These are phyloP conservation scores for Xiphorhynchus erythropygius DNA, from an alignment of 2,797 vertebrate genomes.

Conservation along the genomic window DNA sequence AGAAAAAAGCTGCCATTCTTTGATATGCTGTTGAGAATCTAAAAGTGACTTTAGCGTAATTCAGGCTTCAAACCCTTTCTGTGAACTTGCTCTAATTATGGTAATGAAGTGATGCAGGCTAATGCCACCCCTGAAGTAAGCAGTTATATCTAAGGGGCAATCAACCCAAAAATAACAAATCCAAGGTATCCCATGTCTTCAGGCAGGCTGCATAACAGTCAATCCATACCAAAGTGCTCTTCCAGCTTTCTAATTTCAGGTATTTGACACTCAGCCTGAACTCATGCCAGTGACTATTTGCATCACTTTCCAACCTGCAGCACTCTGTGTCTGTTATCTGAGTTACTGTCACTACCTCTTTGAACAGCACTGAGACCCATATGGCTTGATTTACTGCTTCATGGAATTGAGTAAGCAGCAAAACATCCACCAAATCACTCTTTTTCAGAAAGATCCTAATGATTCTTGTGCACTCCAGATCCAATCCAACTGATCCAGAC, in stretches of 20 bases:
- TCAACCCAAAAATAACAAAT: neutral
- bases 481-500: neutral
- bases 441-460: neutral
- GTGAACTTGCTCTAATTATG: neutral
- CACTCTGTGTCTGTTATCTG: neutral
- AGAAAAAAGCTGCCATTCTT: neutral
- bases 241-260: slow-evolving; percentile 1
- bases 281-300: neutral
- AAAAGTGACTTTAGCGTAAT: neutral
- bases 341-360: slow-evolving; percentile 20
- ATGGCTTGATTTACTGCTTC: neutral
- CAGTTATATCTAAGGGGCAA: neutral
- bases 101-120: neutral
- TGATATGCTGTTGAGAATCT: neutral
- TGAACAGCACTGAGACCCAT: neutral
- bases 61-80: neutral
- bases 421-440: neutral
- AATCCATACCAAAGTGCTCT: neutral
- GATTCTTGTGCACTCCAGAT: neutral
- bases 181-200: neutral
- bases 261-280: slow-evolving; percentile 23
- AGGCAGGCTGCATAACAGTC: neutral
- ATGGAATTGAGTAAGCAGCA: neutral
- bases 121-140: neutral
- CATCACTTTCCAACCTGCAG: slow-evolving; percentile 20